Base-by-base conservation (phyloP, 2,113 vertebrate genomes). In the Thunnus thynnus region DNA sequence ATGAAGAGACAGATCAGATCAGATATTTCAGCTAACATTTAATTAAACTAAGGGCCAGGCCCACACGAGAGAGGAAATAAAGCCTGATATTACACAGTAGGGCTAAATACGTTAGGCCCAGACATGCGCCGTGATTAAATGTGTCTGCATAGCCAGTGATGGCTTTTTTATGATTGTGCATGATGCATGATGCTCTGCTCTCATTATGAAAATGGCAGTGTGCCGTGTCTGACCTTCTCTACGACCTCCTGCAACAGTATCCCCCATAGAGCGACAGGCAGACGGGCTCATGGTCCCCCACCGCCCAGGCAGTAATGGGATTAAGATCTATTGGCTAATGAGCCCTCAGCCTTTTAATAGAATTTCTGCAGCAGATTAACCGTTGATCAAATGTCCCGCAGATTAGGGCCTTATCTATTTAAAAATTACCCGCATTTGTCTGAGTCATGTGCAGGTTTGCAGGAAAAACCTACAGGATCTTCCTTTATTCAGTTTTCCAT, bases 251-350 rank as follows among this genome's bases (percentile, higher is more conserved):
- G 80, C 68, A 60, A 82, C 76, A 88, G 68, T 85, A 80, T 86
- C 82, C 84, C 86, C 90, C 91, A 74, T 44, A 72, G 85, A 88
- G 89, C 73, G 64, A 67, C 87, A 77, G 78, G 63, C 86, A 82
- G 87, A 82, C 44, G 73, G 78, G 76, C 87, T 63, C 84, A 66
- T 41, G 61, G 78, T 82, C 80, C 74, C 86, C 86, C 88, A 89
- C 80, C 72, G 46, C 82, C 87, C 76, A 58, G 84, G 50, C 80
- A 74, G 86, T 94, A 94, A 95, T 94, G 87, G 90, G 92, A 94
- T 95, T 95, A 95, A 93, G 90, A 93, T 92, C 90, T 89, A 95
- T 92, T 78, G 91, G 89, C 93, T 95, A 93, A 94, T 94, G 94
- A 94, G 92, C 72, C 91, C 86, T 77, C 81, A 89, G 86, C 82